Evolutionary conservation across 2,888 invertebrate genomes (phyloP).

Genomic region (Drosophila birchii): DNA sequence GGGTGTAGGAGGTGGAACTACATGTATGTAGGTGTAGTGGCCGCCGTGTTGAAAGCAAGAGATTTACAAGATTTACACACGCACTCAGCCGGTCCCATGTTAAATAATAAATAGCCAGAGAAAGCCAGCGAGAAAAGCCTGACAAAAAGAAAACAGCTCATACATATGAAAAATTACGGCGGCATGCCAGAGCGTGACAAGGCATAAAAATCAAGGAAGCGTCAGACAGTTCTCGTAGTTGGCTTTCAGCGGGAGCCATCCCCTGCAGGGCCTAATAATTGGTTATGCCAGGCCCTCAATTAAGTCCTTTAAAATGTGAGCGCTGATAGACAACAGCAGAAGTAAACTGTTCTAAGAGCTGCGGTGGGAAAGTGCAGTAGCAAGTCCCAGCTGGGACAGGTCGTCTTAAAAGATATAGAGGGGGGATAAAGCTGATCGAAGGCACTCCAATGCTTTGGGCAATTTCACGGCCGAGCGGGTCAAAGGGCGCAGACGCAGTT

Average conservation of each 20-base stretch:
- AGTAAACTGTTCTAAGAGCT: constrained; percentile 20
- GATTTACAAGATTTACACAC: constrained; percentile 80
- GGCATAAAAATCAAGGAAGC: constrained; percentile 50
- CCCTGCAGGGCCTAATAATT: constrained; percentile 59
- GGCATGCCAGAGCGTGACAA: constrained; percentile 67
- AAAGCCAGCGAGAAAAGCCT: constrained; percentile 40
- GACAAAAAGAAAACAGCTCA: constrained; percentile 32
- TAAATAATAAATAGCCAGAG: constrained; percentile 70
- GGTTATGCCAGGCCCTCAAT: constrained; percentile 71
- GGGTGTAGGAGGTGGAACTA: constrained; percentile 11
- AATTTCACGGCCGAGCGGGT: constrained; percentile 51
- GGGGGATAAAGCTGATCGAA: constrained; percentile 2
- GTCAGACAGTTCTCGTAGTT: constrained; percentile 29
- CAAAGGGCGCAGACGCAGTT: constrained; percentile 41
- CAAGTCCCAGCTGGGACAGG: not conserved
- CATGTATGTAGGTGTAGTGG: constrained; percentile 34
- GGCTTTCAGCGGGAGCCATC: constrained; percentile 11
- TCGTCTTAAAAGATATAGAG: not conserved
- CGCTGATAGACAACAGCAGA: constrained; percentile 23
- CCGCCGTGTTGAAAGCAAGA: constrained; percentile 67
- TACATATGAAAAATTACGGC: constrained; percentile 56
- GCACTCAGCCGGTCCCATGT: constrained; percentile 49
- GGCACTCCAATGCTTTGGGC: constrained; percentile 1
- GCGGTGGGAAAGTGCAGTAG: constrained; percentile 23
- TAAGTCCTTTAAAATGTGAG: constrained; percentile 63